Evolutionary conservation across 2,113 vertebrate species (phyloP).

Genomic region (Ardeotis arabs): DNA sequence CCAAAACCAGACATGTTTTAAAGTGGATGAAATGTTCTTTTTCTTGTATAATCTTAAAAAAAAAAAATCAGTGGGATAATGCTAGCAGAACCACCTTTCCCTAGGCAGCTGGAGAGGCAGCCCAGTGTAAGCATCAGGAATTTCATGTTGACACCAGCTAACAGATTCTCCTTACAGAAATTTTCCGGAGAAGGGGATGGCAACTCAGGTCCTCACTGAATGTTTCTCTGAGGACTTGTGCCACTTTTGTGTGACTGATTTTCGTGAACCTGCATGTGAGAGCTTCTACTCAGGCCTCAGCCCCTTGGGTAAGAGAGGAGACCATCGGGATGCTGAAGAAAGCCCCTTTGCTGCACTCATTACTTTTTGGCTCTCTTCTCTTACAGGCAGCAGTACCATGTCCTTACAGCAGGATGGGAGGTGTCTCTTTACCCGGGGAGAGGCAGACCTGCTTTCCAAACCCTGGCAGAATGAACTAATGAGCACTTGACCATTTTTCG

Average conservation of each 20-base stretch:
- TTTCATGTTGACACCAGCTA: not conserved
- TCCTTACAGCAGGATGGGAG: not conserved
- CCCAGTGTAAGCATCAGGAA: not conserved
- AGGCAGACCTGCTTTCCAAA: not conserved
- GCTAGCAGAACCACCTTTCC: not conserved
- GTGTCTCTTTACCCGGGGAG: not conserved
- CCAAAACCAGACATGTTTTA: not conserved
- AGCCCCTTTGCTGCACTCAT: not conserved
- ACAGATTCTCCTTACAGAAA: not conserved
- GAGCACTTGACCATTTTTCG: not conserved
- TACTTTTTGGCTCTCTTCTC: not conserved
- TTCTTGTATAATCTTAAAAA: not conserved
- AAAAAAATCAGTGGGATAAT: not conserved
- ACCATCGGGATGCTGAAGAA: not conserved
- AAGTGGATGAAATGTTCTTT: not conserved
- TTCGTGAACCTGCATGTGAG: not conserved
- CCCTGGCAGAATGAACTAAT: not conserved
- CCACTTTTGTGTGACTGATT: not conserved
- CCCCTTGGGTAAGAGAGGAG: not conserved
- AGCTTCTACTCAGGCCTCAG: not conserved
- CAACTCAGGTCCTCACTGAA: not conserved
- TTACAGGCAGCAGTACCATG: fast-evolving
- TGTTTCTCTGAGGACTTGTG: not conserved
- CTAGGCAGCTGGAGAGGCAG: not conserved
- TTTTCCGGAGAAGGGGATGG: not conserved